Evolutionary conservation across 2,888 invertebrate genomes (phyloP).

Genomic region (Globia sparganii): DNA sequence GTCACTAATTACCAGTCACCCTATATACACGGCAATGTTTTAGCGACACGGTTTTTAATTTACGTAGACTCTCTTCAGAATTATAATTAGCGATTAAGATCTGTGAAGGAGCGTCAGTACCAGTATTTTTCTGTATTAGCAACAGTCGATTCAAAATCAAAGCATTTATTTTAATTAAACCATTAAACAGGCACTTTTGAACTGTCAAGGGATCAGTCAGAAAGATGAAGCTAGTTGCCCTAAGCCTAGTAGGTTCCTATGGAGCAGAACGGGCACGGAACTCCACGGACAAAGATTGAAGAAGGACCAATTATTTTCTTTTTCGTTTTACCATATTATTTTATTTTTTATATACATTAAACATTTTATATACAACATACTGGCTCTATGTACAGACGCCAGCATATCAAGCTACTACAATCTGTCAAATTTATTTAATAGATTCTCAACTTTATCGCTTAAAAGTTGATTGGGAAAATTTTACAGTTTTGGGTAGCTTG

Average conservation of each 20-base stretch:
- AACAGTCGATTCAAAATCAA: neutral
- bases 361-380: neutral
- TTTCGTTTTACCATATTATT: neutral
- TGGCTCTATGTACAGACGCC: too few species aligned
- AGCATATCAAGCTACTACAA: too few species aligned
- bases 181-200: neutral
- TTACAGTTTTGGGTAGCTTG: too few species aligned
- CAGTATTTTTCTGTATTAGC: neutral
- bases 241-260: neutral
- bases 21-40: slow-evolving; percentile 8
- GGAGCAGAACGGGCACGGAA: neutral
- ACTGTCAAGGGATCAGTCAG: neutral
- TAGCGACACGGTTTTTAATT: slow-evolving; percentile 40
- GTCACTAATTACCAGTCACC: too few species aligned
- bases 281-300: neutral
- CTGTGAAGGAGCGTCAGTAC: neutral
- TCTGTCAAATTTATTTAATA: too few species aligned
- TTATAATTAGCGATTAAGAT: slow-evolving; percentile 14
- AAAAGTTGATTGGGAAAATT: too few species aligned
- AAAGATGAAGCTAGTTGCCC: neutral
- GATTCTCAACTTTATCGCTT: too few species aligned
- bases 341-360: too few species aligned
- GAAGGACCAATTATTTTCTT: neutral
- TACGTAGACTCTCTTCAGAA: slow-evolving; percentile 3
- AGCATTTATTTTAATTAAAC: neutral